Conservation (phyloP, 2,888 invertebrate species). For the Argynnis bischoffii region DNA sequence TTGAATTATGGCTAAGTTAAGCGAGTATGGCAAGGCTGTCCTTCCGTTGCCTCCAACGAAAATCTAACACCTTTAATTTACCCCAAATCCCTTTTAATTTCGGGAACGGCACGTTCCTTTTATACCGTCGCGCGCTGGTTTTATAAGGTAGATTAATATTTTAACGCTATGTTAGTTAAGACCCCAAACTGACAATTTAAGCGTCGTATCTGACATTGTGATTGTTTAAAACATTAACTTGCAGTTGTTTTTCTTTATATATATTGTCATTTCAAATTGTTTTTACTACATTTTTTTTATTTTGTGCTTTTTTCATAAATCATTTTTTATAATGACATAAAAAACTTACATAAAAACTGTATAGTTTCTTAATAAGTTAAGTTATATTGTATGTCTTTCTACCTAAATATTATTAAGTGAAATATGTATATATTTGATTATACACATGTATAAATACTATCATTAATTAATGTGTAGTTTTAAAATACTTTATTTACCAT, state of each 20-base stretch:
- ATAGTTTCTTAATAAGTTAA: too few relatives aligned
- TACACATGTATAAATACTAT: too few relatives aligned
- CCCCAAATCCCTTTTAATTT: constrained; percentile 68
- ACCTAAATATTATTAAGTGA: too few relatives aligned
- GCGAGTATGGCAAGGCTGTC: neutral
- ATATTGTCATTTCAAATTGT: too few relatives aligned
- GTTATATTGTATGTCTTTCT: too few relatives aligned
- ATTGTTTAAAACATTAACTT: neutral
- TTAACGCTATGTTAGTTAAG: constrained; percentile 46
- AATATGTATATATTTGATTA: too few relatives aligned
- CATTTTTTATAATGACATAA: too few relatives aligned
- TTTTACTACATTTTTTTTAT: neutral
- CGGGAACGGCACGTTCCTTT: constrained; percentile 61
- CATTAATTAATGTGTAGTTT: too few relatives aligned
- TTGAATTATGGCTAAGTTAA: neutral
- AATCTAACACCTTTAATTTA: constrained; percentile 69
- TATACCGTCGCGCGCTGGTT: constrained; percentile 47
- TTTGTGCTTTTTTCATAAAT: too few relatives aligned
- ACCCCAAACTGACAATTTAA: constrained; percentile 20
- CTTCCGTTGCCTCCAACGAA: constrained; percentile 22
- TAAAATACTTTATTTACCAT: too few relatives aligned
- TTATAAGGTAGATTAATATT: constrained; percentile 62
- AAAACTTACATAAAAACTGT: too few relatives aligned
- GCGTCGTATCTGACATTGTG: constrained; percentile 7
- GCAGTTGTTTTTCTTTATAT: neutral